phyloP scores from a whole-genome alignment of 2,113 vertebrate genomes.

The Pristiophorus japonicus region DNA sequence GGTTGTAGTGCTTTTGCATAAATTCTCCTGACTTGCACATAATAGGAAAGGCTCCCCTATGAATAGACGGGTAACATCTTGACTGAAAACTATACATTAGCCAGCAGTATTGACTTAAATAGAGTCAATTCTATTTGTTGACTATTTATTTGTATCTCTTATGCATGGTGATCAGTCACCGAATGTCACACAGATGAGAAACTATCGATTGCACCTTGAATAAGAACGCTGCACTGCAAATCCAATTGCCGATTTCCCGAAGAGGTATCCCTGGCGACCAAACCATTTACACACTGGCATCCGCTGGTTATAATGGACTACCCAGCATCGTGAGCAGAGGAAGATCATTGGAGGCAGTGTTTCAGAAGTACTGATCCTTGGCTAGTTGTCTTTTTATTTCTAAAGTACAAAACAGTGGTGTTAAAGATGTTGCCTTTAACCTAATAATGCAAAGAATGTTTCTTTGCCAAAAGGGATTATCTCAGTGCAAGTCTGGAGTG shows the following conservation, averaged over 20 bases:
- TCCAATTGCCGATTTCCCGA: neutral
- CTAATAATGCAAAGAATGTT: neutral
- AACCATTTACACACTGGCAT: neutral
- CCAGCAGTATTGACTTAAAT: neutral
- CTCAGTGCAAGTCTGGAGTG: neutral
- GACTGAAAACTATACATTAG: neutral
- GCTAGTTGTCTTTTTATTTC: neutral
- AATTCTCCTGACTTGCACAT: neutral
- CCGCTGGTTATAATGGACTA: neutral
- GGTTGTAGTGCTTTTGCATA: slow-evolving; percentile 5
- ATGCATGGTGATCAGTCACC: neutral
- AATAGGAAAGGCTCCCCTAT: neutral
- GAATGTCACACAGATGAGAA: neutral
- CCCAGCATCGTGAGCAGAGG: too few species aligned
- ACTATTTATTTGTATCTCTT: neutral
- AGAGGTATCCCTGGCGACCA: neutral
- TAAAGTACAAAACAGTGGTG: neutral
- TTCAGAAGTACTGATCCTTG: neutral
- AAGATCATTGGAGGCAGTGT: neutral
- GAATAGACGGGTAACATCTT: neutral
- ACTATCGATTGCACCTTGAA: neutral
- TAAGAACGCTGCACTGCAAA: neutral
- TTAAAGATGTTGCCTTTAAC: neutral
- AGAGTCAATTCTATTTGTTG: neutral
- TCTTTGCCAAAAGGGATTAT: neutral